These are phyloP conservation scores for Zenarchopterus dispar DNA, from an alignment of 2,797 vertebrate genomes.

Conservation along the genomic window DNA sequence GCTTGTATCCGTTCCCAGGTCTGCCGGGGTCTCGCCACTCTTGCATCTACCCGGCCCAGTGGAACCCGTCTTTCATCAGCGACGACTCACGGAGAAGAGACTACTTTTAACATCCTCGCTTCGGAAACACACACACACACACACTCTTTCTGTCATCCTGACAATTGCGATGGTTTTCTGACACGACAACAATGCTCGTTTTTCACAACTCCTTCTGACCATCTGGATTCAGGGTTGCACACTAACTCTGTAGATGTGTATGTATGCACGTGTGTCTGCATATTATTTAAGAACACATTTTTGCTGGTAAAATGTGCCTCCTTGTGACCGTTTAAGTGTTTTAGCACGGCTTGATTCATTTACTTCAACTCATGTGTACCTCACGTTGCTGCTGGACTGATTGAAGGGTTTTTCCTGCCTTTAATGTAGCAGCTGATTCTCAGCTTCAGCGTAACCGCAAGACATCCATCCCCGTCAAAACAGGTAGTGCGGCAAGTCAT, in stretches of 20 bases:
- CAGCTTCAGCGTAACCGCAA: conserved; percentile 2
- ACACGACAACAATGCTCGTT: conserved; percentile 10
- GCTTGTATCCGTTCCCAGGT: conserved; percentile 92
- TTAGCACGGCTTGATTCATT: conserved; percentile 56
- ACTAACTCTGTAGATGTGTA: conserved; percentile 16
- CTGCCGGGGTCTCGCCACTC: conserved; percentile 96
- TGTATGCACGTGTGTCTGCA: not conserved
- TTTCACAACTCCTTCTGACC: conserved; percentile 10
- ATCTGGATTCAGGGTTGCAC: conserved; percentile 32
- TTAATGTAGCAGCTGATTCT: conserved; percentile 22
- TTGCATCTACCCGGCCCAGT: conserved; percentile 96
- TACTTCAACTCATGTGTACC: conserved; percentile 15
- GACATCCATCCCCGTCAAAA: conserved; percentile 7
- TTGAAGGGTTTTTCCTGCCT: conserved; percentile 23
- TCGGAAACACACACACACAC: conserved; percentile 13
- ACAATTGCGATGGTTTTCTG: conserved; percentile 10
- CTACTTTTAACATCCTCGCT: conserved; percentile 87
- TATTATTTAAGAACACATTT: conserved; percentile 29
- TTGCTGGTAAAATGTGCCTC: conserved; percentile 51
- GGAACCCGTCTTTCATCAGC: conserved; percentile 95
- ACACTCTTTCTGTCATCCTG: conserved; percentile 1
- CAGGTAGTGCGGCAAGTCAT: conserved; percentile 1
- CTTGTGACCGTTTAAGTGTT: conserved; percentile 32
- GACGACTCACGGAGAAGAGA: conserved; percentile 95
- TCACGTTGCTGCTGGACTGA: conserved; percentile 12